These are phyloP conservation scores for Oscheius sp. DNA, from an alignment of 2,888 invertebrate species.

Conservation along the genomic window DNA sequence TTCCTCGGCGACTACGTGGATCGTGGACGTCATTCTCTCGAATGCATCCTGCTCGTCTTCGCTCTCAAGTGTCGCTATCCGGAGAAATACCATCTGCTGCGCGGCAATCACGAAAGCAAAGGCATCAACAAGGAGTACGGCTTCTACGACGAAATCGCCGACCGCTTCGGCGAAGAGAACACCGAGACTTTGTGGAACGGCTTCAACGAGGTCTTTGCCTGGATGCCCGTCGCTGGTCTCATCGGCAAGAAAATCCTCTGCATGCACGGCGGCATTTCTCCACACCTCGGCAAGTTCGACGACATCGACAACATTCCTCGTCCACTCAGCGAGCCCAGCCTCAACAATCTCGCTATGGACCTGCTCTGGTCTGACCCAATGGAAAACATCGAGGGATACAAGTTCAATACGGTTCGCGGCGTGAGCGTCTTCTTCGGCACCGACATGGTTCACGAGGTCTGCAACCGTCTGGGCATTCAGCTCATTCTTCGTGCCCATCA, in stretches of 20 bases:
- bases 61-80: conserved; percentile 13
- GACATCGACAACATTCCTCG: background rate
- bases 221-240: conserved; percentile 22
- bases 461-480: background rate
- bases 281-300: background rate
- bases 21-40: conserved; percentile 7
- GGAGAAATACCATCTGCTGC: conserved; percentile 5
- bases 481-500: conserved; percentile 13
- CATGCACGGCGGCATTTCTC: conserved; percentile 15
- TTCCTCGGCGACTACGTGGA: conserved; percentile 9
- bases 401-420: background rate
- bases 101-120: conserved; percentile 16
- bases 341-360: background rate
- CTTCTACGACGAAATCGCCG: conserved; percentile 19
- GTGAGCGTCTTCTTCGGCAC: conserved; percentile 9
- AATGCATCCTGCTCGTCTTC: background rate
- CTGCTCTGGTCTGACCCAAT: conserved; percentile 9
- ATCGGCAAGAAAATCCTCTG: conserved; percentile 9
- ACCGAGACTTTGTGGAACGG: background rate
- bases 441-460: background rate
- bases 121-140: conserved; percentile 15
- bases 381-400: background rate
- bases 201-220: conserved; percentile 21
- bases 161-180: conserved; percentile 10
- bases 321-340: background rate